Percentiles rank a stretch among this genome's conserved stretches.
Evolutionary conservation across 1,140 invertebrate genomes (phyloP).

Genomic region (Drosophila subpulchrella): DNA sequence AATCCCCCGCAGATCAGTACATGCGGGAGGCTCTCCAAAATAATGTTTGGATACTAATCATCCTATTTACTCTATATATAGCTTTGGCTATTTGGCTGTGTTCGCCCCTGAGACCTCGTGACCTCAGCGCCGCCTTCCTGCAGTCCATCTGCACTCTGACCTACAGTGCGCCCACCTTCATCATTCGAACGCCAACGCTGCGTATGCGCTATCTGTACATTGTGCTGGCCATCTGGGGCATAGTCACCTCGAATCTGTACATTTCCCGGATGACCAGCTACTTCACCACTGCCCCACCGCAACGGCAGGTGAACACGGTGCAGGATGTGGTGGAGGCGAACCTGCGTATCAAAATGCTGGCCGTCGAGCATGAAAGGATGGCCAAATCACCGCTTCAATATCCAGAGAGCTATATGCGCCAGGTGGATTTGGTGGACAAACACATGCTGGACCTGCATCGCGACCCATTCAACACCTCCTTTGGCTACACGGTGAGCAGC

Average conservation of each 20-base stretch:
- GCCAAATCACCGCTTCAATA: conserved; percentile 8
- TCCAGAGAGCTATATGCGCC: conserved; percentile 41
- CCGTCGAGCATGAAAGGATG: conserved; percentile 57
- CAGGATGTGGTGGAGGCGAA: conserved; percentile 66
- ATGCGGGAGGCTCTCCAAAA: conserved; percentile 54
- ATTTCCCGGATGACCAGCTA: conserved; percentile 74
- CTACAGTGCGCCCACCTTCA: conserved; percentile 42
- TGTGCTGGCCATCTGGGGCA: conserved; percentile 59
- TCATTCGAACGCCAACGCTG: conserved; percentile 34
- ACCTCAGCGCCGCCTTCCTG: conserved; percentile 62
- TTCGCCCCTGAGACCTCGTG: conserved; percentile 49
- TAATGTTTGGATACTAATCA: conserved; percentile 56
- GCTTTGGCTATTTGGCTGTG: conserved; percentile 65
- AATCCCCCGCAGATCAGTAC: conserved; percentile 57
- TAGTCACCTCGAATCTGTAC: conserved; percentile 73
- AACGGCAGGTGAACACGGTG: conserved; percentile 53
- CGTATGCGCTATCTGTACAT: conserved; percentile 66
- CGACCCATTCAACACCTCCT: conserved; percentile 53
- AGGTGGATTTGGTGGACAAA: conserved; percentile 50
- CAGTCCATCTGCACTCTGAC: conserved; percentile 66
- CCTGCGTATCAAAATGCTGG: conserved; percentile 58
- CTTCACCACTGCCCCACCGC: conserved; percentile 54
- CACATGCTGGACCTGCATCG: conserved; percentile 45
- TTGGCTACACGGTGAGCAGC: conserved; percentile 65
- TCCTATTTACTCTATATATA: conserved; percentile 52